These are phyloP conservation scores for Chelon labrosus DNA, from an alignment of 2,797 vertebrate species.

Conservation along the genomic window DNA sequence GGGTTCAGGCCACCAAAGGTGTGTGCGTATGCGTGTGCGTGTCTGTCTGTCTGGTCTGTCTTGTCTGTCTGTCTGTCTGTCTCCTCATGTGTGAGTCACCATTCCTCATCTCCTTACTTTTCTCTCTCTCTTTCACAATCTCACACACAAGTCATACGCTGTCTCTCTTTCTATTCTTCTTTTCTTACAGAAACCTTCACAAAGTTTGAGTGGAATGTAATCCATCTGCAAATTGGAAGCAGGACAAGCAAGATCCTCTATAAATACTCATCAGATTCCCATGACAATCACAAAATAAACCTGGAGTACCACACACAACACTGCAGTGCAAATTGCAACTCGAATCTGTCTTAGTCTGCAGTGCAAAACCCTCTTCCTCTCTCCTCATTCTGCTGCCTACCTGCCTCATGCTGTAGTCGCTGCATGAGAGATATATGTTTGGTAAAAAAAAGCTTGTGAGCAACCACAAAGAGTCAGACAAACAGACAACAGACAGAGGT, in stretches of 20 bases:
- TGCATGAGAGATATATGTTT: not conserved
- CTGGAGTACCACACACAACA: conserved; percentile 50
- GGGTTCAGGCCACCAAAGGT: conserved; percentile 58
- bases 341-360: conserved; percentile 35
- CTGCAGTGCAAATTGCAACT: conserved; percentile 49
- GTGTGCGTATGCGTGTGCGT: conserved; percentile 6
- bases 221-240: conserved; percentile 70
- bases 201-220: conserved; percentile 52
- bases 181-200: conserved; percentile 39
- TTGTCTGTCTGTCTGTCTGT: conserved; percentile 13
- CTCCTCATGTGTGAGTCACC: not conserved
- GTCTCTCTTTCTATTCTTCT: not conserved
- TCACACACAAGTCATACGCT: not conserved
- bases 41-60: not conserved
- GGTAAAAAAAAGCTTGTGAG: not conserved
- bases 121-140: not conserved
- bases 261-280: conserved; percentile 68
- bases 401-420: not conserved
- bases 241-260: conserved; percentile 67
- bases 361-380: conserved; percentile 42
- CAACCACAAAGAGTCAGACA: conserved; percentile 1
- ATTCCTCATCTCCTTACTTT: not conserved
- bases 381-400: conserved; percentile 19
- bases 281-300: conserved; percentile 64
- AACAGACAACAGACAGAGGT: not conserved